Evolutionary conservation across 2,888 invertebrate genomes (phyloP), one percentile per base, ranked within the genome.

Genomic region (Nasonia oneida): DNA sequence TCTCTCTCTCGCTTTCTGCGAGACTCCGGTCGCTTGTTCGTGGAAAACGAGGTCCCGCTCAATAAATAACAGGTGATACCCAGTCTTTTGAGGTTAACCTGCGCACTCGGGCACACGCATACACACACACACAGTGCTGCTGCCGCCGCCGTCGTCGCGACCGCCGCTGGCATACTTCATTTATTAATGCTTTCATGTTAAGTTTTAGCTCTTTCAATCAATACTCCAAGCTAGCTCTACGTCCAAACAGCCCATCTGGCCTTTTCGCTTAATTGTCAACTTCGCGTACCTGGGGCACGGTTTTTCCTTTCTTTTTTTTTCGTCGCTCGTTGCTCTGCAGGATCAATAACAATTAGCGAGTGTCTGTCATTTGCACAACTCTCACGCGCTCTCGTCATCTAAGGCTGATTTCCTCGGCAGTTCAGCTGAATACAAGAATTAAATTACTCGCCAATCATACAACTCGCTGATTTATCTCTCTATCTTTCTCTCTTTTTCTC

Each of bases 11-110:
- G 23, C 8, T 64, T 64, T 53, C 53, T 53, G 53, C 53, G 23
- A 64, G 15, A 5, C 3, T 10, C 29, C 14, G 29, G 33, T 67
- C n/a, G n/a, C 18, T 4, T 57, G 3, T 64, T 37, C 37, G 3
- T 29, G 3, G 10, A 61, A 61, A 61, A 67, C 33, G 64, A 67
- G 64, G 12, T 67, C 33, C 15, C 33, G 74, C 50, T 74, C 29
- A 23, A 74, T 50, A 50, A 47, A 29, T 50, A n/a, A 47, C 73
- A 57, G 47, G 64, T 67, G 74, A 47, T 23, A 39, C 73, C 2
- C 18, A 75, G 18, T 37, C 47, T 53, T 70, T 83, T 83, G 83
- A 83, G 83, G 83, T 83, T 83, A 83, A 29, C 76, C 76, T 77
- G 77, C 70, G 67, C 78, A 61, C 37, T 37, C 37, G 4, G 37